Conservation (phyloP, 2,113 vertebrate genomes). For the Beaufortia kweichowensis region DNA sequence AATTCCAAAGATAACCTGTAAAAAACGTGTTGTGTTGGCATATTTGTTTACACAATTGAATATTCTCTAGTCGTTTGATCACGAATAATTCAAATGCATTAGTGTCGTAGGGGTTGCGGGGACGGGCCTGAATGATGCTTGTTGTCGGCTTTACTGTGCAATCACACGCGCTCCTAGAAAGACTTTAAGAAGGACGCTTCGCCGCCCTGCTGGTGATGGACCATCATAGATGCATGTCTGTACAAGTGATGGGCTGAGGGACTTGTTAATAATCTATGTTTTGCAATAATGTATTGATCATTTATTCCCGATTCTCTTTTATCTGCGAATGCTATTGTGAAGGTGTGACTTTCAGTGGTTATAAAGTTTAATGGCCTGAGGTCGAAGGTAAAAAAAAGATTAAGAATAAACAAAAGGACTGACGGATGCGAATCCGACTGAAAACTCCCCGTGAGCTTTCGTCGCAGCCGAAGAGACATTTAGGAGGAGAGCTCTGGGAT, state of each 20-base stretch:
- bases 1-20: conserved; percentile 80
- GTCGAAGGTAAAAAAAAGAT: conserved; percentile 40
- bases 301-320: conserved; percentile 67
- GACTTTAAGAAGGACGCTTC: not conserved
- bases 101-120: conserved; percentile 44
- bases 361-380: conserved; percentile 66
- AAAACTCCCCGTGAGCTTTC: conserved; percentile 54
- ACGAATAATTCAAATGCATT: conserved; percentile 65
- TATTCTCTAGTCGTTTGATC: conserved; percentile 65
- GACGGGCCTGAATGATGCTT: conserved; percentile 56
- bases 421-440: conserved; percentile 56
- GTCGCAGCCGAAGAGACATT: conserved; percentile 40
- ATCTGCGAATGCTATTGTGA: conserved; percentile 75
- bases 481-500: conserved; percentile 1
- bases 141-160: conserved; percentile 67
- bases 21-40: conserved; percentile 71
- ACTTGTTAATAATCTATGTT: conserved; percentile 81
- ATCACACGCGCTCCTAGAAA: conserved; percentile 62
- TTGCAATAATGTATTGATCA: conserved; percentile 80
- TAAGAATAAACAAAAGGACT: conserved; percentile 35
- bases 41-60: conserved; percentile 60
- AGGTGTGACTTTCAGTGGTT: conserved; percentile 73
- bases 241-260: conserved; percentile 74
- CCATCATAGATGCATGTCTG: conserved; percentile 79
- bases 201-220: conserved; percentile 63